Base-by-base conservation (phyloP, 2,888 invertebrate species). In the Alloscopus bannaensis region DNA sequence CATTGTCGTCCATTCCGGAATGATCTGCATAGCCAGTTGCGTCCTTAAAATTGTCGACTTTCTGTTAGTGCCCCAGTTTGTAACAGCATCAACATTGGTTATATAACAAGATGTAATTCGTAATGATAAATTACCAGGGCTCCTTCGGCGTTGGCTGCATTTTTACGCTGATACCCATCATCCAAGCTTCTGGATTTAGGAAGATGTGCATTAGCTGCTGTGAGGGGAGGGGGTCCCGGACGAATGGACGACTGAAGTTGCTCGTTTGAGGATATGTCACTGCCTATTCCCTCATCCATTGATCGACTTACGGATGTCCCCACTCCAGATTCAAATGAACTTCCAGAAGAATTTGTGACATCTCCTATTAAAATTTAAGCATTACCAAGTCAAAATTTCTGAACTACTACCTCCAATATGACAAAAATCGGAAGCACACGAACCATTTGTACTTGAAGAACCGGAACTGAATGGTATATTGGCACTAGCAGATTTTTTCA, bases 101-200 rank as follows among this genome's bases (percentile, higher is more conserved):
- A 47, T 47, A 47, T n/a, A 18, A 47, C 50, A n/a, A n/a, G 50
- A 50, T 16, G n/a, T 50, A 57, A 22, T 24, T 45, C 3, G 45
- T n/a, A 45, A 45, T 11, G 45, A 16, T 45, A 45, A 47, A 47
- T 47, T 60, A 80, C 80, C 82, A 72, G 65, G 3, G 65, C 66
- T 24, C 31, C 69, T 11, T 83, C 81, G 8, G 57, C 72, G 60
- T 75, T 73, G 36, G 72, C 70, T 65, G 62, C 65, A 28, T 59
- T 73, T 42, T 55, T 65, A 11, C 81, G 71, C 28, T 73, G 79
- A 40, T 80, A 71, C 1, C 80, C 82, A 69, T 83, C 81, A 69
- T 86, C 86, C 64, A 86, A 77, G 79, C 86, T 86, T 50, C 83
- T 79, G 24, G 86, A 85, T 66, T 86, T 86, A 59, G 84, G 81